phyloP scores from a whole-genome alignment of 2,113 vertebrate species.

The Mustelus asterias region DNA sequence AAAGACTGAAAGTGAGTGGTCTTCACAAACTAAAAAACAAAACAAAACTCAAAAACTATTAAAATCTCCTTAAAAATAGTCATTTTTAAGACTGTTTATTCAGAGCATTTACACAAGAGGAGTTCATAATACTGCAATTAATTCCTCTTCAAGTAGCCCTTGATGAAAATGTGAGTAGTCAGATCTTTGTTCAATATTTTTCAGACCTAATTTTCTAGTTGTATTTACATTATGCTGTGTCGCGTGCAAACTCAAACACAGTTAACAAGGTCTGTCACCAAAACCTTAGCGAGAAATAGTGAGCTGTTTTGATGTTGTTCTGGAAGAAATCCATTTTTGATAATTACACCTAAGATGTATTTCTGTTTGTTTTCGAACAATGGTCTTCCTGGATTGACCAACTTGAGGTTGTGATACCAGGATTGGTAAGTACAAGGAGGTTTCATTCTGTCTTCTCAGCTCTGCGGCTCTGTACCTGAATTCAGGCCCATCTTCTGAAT shows the following conservation, averaged over 20 bases:
- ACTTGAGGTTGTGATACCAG: neutral
- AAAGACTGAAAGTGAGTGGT: neutral
- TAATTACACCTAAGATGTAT: neutral
- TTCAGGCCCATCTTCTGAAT: neutral
- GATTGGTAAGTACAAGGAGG: neutral
- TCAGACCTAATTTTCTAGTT: neutral
- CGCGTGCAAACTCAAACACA: neutral
- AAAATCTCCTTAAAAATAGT: neutral
- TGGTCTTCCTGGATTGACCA: neutral
- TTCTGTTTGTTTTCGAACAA: constrained; percentile 1
- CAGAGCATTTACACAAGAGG: neutral
- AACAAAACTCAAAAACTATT: neutral
- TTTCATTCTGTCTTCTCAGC: neutral
- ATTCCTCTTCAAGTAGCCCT: neutral
- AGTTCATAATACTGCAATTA: neutral
- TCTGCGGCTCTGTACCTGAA: neutral
- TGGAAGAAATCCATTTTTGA: neutral
- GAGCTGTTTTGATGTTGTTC: neutral
- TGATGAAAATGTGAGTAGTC: neutral
- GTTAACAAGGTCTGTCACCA: neutral
- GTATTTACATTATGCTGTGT: neutral
- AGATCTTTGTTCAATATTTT: neutral
- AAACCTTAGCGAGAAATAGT: neutral
- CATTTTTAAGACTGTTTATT: neutral
- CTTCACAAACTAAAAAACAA: neutral